Evolutionary conservation across 2,113 vertebrate genomes (phyloP).

Genomic region (Lagopus leucura): DNA sequence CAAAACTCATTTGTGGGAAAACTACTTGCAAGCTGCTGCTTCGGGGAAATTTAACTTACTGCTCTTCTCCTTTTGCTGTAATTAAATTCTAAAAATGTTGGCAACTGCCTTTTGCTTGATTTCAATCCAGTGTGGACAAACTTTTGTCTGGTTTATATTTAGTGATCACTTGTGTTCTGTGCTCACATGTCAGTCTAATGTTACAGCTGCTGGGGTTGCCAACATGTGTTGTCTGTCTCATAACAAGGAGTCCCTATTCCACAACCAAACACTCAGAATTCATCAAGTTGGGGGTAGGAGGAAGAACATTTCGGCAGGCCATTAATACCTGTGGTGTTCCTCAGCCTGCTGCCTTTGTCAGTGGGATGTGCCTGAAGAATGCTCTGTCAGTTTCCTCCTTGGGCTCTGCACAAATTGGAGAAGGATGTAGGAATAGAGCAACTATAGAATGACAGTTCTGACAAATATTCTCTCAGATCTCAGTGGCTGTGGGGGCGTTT

Average conservation of each 20-base stretch:
- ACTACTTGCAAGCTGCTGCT: not conserved
- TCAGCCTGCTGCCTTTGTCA: not conserved
- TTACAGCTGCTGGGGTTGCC: not conserved
- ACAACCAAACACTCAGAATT: not conserved
- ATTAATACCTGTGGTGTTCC: not conserved
- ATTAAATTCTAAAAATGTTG: not conserved
- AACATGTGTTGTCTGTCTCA: not conserved
- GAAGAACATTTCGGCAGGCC: not conserved
- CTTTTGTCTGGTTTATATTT: not conserved
- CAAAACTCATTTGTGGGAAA: not conserved
- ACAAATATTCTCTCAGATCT: not conserved
- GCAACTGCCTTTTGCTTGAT: not conserved
- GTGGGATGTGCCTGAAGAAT: not conserved
- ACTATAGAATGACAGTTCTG: too few relatives aligned
- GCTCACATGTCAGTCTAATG: rapidly evolving
- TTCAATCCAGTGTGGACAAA: not conserved
- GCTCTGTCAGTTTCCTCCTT: not conserved
- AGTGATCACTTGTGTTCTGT: not conserved
- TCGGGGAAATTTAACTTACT: not conserved
- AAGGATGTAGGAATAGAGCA: not conserved
- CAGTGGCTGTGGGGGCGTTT: not conserved
- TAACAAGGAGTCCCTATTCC: not conserved
- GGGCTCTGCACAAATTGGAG: not conserved
- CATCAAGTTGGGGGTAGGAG: not conserved
- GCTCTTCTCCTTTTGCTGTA: not conserved